phyloP scores from a whole-genome alignment of 2,888 invertebrate genomes.

The Tiliacea aurago region DNA sequence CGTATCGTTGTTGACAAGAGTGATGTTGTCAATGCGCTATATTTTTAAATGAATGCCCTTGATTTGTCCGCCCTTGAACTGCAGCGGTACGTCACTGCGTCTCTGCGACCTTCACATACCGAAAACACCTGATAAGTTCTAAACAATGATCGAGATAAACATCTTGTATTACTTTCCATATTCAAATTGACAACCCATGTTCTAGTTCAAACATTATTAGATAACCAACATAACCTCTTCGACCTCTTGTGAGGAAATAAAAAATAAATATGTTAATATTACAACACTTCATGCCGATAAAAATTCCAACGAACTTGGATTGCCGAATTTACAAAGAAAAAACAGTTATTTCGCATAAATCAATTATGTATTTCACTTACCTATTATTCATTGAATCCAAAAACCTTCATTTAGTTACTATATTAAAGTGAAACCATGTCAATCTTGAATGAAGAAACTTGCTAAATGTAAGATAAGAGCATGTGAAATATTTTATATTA shows the following conservation, averaged over 20 bases:
- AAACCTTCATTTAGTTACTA: conserved; percentile 45
- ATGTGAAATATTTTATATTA: conserved; percentile 70
- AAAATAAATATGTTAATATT: conserved; percentile 36
- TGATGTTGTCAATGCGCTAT: conserved; percentile 43
- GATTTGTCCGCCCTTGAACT: conserved; percentile 86
- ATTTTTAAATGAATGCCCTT: conserved; percentile 77
- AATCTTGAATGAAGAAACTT: conserved; percentile 71
- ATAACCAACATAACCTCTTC: conserved; percentile 85
- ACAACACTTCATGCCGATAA: conserved; percentile 27
- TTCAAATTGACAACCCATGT: conserved; percentile 21
- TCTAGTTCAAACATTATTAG: conserved; percentile 71
- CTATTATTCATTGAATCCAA: conserved; percentile 32
- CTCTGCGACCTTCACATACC: conserved; percentile 68
- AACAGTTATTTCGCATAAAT: not conserved
- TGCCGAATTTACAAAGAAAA: not conserved
- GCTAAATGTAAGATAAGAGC: conserved; percentile 69
- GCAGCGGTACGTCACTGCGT: conserved; percentile 73
- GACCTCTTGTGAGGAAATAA: conserved; percentile 70
- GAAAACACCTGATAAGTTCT: conserved; percentile 54
- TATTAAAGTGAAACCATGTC: conserved; percentile 61
- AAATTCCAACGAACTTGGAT: not conserved
- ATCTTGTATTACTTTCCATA: conserved; percentile 17
- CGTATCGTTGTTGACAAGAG: conserved; percentile 44
- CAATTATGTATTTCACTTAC: conserved; percentile 42
- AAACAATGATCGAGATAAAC: conserved; percentile 34